Conservation (phyloP, 2,797 vertebrate species). For the Microhierax caerulescens region DNA sequence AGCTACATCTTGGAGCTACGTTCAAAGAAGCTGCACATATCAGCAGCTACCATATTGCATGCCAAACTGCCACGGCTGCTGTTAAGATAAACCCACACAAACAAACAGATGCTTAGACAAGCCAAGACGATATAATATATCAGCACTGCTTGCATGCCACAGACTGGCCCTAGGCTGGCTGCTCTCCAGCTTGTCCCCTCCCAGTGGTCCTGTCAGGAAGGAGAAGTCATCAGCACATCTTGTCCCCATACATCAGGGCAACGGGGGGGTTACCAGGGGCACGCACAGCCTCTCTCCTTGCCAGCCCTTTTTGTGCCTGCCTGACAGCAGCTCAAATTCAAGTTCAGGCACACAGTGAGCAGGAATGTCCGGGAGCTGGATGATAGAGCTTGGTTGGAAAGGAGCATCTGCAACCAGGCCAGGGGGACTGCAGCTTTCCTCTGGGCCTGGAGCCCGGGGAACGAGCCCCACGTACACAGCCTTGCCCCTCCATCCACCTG, state of each 20-base stretch:
- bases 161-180: background rate
- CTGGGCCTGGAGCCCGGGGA: background rate
- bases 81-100: constrained; percentile 36
- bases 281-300: background rate
- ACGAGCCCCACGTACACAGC: rapidly evolving
- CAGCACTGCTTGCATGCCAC: background rate
- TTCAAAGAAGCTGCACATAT: background rate
- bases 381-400: background rate
- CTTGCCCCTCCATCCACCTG: no score
- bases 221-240: background rate
- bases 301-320: background rate
- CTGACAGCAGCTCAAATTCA: background rate
- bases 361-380: rapidly evolving
- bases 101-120: background rate
- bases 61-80: constrained; percentile 21
- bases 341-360: rapidly evolving
- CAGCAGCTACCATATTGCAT: background rate
- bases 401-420: background rate
- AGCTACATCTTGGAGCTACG: background rate
- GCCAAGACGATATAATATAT: background rate
- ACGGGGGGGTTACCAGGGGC: rapidly evolving
- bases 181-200: background rate
- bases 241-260: no score
- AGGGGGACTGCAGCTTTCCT: background rate
- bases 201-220: rapidly evolving